phyloP scores from a whole-genome alignment of 2,888 invertebrate genomes.

The Ernsta delagoae region DNA sequence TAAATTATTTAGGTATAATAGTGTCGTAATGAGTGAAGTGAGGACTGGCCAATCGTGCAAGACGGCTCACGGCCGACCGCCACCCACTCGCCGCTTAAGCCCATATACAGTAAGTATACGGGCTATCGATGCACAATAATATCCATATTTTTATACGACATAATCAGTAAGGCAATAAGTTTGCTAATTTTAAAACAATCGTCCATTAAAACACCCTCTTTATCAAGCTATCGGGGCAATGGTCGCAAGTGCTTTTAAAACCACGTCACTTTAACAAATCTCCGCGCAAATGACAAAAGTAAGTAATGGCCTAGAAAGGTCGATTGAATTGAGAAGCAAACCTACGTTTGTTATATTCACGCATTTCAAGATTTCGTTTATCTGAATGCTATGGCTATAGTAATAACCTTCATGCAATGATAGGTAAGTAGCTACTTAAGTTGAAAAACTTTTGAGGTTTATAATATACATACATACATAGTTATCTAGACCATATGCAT shows the following conservation, averaged over 20 bases:
- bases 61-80: slow-evolving; percentile 78
- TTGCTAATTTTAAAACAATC: slow-evolving; percentile 60
- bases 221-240: slow-evolving; percentile 26
- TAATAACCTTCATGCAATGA: too few species aligned
- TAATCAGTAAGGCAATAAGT: slow-evolving; percentile 59
- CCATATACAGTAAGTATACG: slow-evolving; percentile 80
- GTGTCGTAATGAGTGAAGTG: slow-evolving; percentile 72
- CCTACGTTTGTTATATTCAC: background rate
- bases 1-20: slow-evolving; percentile 67
- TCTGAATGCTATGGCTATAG: too few species aligned
- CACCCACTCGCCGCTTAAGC: slow-evolving; percentile 80
- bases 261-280: slow-evolving; percentile 15
- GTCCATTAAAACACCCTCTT: slow-evolving; percentile 32
- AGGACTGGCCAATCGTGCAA: slow-evolving; percentile 72
- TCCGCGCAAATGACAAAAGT: slow-evolving; percentile 1
- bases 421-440: too few species aligned
- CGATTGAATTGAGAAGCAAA: background rate
- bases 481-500: background rate
- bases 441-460: too few species aligned
- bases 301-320: background rate
- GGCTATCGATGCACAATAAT: slow-evolving; percentile 68
- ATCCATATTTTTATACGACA: slow-evolving; percentile 75
- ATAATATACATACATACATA: too few species aligned
- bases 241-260: slow-evolving; percentile 24
- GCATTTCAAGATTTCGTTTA: background rate